A percentile compares a stretch with the other conserved stretches of the same genome.
phyloP scores from a whole-genome alignment of 2,797 vertebrate species.

The Sebastes taczanowskii region DNA sequence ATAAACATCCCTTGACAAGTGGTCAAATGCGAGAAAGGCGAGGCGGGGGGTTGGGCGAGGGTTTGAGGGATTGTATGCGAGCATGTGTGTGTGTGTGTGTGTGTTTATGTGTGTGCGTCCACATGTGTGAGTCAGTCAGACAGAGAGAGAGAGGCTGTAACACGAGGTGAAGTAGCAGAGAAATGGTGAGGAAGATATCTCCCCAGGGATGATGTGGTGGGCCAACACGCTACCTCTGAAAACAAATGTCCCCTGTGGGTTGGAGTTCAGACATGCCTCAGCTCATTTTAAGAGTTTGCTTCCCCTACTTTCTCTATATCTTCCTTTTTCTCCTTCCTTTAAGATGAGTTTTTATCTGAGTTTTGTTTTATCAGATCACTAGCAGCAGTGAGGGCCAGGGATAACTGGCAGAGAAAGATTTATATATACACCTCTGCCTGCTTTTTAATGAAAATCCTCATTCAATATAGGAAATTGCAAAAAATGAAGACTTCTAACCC shows the following conservation, averaged over 20 bases:
- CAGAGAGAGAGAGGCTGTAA: constrained; percentile 42
- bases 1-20: constrained; percentile 85
- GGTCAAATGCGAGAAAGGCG: constrained; percentile 65
- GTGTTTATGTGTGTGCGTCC: not conserved
- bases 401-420: not conserved
- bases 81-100: constrained; percentile 19
- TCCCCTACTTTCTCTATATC: constrained; percentile 16
- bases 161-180: constrained; percentile 50
- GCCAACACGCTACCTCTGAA: constrained; percentile 42
- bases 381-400: not conserved
- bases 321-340: not conserved
- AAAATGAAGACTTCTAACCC: not conserved
- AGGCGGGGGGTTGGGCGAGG: constrained; percentile 37
- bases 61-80: constrained; percentile 35
- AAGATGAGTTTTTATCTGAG: constrained; percentile 25
- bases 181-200: constrained; percentile 56
- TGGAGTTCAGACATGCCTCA: constrained; percentile 56
- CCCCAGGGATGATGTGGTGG: constrained; percentile 38
- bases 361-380: constrained; percentile 40
- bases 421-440: not conserved
- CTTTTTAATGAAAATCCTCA: constrained; percentile 30
- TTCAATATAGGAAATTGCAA: constrained; percentile 3
- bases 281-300: constrained; percentile 41
- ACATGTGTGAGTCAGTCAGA: constrained; percentile 46
- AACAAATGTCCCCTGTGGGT: constrained; percentile 60